Evolutionary conservation across 2,888 invertebrate genomes (phyloP).

Genomic region (Spisula solida): DNA sequence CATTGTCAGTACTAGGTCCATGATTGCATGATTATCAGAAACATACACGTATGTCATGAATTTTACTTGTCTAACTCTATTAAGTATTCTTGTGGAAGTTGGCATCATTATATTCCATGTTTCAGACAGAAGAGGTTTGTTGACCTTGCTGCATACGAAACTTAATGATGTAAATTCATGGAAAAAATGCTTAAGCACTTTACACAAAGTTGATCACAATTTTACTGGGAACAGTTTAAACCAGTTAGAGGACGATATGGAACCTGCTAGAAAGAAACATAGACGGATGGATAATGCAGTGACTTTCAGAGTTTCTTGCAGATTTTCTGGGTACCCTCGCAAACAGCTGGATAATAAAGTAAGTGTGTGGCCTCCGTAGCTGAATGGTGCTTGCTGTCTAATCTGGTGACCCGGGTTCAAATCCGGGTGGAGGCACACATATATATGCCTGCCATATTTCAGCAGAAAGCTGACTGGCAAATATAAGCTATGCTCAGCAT

Average conservation of each 20-base stretch:
- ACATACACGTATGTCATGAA: too few relatives aligned
- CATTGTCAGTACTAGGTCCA: too few relatives aligned
- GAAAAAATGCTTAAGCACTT: conserved; percentile 39
- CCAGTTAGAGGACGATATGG: background rate
- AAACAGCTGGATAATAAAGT: conserved; percentile 57
- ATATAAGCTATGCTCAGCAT: too few relatives aligned
- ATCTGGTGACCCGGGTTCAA: too few relatives aligned
- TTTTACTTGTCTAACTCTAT: too few relatives aligned
- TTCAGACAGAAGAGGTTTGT: conserved; percentile 53
- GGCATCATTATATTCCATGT: background rate
- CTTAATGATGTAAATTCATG: conserved; percentile 42
- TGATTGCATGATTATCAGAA: too few relatives aligned
- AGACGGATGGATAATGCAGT: background rate
- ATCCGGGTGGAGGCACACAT: too few relatives aligned
- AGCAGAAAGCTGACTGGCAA: too few relatives aligned
- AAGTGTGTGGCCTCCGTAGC: background rate
- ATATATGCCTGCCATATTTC: too few relatives aligned
- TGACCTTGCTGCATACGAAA: conserved; percentile 50
- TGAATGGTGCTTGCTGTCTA: too few relatives aligned
- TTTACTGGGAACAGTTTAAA: background rate
- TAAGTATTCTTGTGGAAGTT: too few relatives aligned
- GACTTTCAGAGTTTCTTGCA: conserved; percentile 62
- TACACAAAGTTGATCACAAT: conserved; percentile 27
- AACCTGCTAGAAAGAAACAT: conserved; percentile 28
- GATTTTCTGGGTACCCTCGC: conserved; percentile 54